Base-by-base conservation (phyloP, 1,140 invertebrate species). In the Tetraneura akinire region DNA sequence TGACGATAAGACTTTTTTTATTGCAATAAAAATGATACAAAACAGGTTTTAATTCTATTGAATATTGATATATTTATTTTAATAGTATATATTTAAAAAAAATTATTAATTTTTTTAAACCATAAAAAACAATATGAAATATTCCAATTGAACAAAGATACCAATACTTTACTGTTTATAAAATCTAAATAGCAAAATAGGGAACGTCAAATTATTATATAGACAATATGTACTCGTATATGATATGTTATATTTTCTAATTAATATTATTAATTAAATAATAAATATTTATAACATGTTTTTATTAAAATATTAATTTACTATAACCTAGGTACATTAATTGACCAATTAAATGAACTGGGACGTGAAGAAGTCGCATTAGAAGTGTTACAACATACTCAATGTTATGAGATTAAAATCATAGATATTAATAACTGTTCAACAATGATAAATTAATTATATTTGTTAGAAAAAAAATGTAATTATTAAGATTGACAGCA, bases 281-380 rank as follows among this genome's bases (percentile, higher is more conserved):
- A 1, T 47, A 45, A 64, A 45, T 2, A 37, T 55, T 55, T 55
- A 42, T 14, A 32, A 13, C 42, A 64, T 0, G 37, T 60, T 55
- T n/a, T 37, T 37, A 37, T 37, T n/a, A 37, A 37, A 37, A 37
- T 37, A 8, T 37, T 37, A 8, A 37, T 73, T n/a, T n/a, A n/a
- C n/a, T n/a, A n/a, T n/a, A n/a, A n/a, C n/a, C n/a, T 60, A 83
- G 83, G 83, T 32, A 49, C 18, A 14, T 55, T 84, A 23, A 81
- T 84, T n/a, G 81, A 81, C 13, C 82, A 81, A 80, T 66, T 84
- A 42, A 68, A 62, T 49, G 81, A 81, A n/a, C 60, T 84, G 0
- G 83, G 82, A 18, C 73, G 83, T 16, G 73, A 81, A 76, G 83
- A 84, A 55, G 83, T 82, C 6, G 81, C 80, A 18, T 14, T 73